Base-by-base conservation (phyloP, 1,140 invertebrate genomes). In the Berghia stephanieae region DNA sequence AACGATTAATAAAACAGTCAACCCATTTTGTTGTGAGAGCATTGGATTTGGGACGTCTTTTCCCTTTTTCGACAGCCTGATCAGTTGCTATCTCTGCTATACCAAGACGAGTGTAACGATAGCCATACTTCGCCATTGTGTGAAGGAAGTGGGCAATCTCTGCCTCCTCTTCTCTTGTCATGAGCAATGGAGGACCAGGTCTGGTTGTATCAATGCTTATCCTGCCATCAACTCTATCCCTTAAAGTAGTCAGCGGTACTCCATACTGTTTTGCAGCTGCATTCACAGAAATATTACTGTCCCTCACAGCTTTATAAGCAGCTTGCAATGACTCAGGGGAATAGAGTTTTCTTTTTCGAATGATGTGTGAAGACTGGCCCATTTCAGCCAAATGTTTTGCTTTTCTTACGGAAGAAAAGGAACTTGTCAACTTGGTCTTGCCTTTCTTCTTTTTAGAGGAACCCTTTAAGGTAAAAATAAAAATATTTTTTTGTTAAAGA, bases 231-330 rank as follows among this genome's bases (percentile, higher is more conserved):
- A 75, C 73, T 67, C 73, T 63, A 42, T 75, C 73, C 46, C 73
- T 63, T 2, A 75, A 44, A 8, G 73, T 75, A 27, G 73, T 75
- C 2, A 75, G 43, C n/a, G 73, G 73, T 3, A 75, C 73, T 43
- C 73, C 73, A 67, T 66, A 75, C 34, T 66, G 73, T 34, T 75
- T 75, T 42, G 73, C 73, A 44, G 73, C 73, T 27, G 73, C 73
- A 67, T 75, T 75, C 1, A 75, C 73, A 46, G 73, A 75, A 55
- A 75, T 75, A 42, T 60, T 75, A 42, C 73, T 75, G 73, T 75
- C 73, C 42, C 67, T 75, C 16, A 75, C 73, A 46, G 73, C 73
- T 57, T 75, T 75, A 31, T 66, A 75, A 5, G 73, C 73, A 18
- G 73, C 73, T 36, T 66, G 57, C 27, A 75, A 42, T 10, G 73